Evolutionary conservation across 2,888 invertebrate species (phyloP).

Genomic region (Andrena chrysosceles): DNA sequence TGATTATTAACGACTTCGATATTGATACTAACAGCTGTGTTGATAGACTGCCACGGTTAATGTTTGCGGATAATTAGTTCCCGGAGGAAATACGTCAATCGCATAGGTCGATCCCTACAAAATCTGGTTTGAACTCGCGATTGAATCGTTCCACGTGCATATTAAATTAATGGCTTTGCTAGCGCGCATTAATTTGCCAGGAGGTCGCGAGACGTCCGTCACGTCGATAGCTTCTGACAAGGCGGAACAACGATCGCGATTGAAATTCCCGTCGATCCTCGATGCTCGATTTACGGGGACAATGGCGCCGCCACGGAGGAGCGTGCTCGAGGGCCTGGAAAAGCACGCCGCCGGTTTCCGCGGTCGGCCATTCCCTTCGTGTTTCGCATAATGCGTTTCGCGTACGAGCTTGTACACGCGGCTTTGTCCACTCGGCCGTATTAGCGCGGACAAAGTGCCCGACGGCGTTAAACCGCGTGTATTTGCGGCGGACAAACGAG

Average conservation of each 20-base stretch:
- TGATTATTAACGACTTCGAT: not conserved
- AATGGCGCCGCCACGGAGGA: slow-evolving; percentile 13
- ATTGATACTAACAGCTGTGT: slow-evolving; percentile 5
- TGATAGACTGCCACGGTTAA: not conserved
- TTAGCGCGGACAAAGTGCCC: slow-evolving; percentile 67
- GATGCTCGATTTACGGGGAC: slow-evolving; percentile 43
- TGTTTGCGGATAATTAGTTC: not conserved
- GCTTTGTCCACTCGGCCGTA: slow-evolving; percentile 53
- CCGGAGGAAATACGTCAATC: not conserved
- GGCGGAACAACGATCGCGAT: not conserved
- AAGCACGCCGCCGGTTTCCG: slow-evolving; percentile 3
- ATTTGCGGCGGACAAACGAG: slow-evolving; percentile 42
- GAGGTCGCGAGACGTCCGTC: not conserved
- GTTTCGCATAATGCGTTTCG: slow-evolving; percentile 59
- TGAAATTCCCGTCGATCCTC: slow-evolving; percentile 5
- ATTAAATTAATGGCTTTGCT: not conserved
- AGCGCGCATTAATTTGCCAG: too few species aligned
- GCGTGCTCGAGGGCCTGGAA: slow-evolving; percentile 9
- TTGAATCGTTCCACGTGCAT: slow-evolving; percentile 14
- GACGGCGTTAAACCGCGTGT: slow-evolving; percentile 61
- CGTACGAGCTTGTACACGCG: slow-evolving; percentile 12
- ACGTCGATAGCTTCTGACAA: not conserved
- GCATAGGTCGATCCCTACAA: not conserved
- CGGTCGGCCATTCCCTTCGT: slow-evolving; percentile 27
- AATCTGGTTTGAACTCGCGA: not conserved